Evolutionary conservation across 2,113 vertebrate genomes (phyloP).

Genomic region (Apistogramma diplotaenia): DNA sequence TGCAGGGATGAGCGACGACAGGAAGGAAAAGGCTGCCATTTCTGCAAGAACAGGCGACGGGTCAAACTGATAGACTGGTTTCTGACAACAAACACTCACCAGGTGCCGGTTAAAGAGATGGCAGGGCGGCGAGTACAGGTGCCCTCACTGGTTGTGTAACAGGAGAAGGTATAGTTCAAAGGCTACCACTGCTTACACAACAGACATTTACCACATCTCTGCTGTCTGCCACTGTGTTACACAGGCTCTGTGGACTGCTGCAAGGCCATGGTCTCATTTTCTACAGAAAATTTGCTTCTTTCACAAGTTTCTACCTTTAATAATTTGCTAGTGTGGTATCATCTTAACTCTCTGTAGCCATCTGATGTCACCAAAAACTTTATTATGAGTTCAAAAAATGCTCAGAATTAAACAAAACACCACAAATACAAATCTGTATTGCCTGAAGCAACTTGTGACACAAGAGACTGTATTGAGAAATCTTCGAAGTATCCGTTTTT

Average conservation of each 20-base stretch:
- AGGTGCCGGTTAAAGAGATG: slow-evolving; percentile 50
- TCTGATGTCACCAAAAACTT: slow-evolving; percentile 1
- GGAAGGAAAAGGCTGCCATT: slow-evolving; percentile 44
- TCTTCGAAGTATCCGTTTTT: slow-evolving; percentile 37
- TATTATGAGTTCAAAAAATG: neutral
- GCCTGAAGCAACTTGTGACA: slow-evolving; percentile 30
- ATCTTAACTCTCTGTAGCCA: neutral
- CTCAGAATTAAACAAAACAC: slow-evolving; percentile 9
- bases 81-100: slow-evolving; percentile 56
- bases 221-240: slow-evolving; percentile 28
- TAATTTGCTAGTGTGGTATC: neutral
- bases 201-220: slow-evolving; percentile 46
- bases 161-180: slow-evolving; percentile 54
- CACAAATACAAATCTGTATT: neutral
- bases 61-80: slow-evolving; percentile 62
- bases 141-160: slow-evolving; percentile 49
- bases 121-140: slow-evolving; percentile 36
- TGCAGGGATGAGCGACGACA: neutral
- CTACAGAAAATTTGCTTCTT: neutral
- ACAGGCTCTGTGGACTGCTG: neutral
- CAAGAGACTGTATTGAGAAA: neutral
- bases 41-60: slow-evolving; percentile 35
- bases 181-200: slow-evolving; percentile 51
- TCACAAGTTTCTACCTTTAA: neutral
- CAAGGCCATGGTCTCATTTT: neutral